Base-by-base conservation (phyloP, 2,797 vertebrate species). In the Acropternis orthonyx region DNA sequence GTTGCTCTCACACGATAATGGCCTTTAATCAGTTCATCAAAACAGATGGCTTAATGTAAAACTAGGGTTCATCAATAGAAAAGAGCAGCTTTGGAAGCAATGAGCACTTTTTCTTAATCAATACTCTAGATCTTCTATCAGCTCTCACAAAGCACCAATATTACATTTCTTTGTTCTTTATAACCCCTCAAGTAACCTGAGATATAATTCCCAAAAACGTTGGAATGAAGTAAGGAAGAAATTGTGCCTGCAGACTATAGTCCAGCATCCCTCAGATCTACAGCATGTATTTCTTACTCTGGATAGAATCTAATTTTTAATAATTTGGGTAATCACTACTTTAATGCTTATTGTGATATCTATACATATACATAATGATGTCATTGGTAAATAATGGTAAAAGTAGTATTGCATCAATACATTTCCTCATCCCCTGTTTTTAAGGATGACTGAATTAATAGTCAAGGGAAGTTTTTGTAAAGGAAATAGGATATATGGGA, bases 401-500 rank as follows among this genome's bases (percentile, higher is more conserved):
- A 86, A 78, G 65, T 54, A 54, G 56, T 62, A 76, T 73, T 92
- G 32, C 32, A 8, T 78, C 86, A 84, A 62, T 74, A 58, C 16
- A 28, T 84, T 73, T 93, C 68, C 71, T 94, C 63, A 92, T 95
- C 73, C 32, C 16, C 62, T 73, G 10, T 63, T 94, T 96, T 92
- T 87, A 94, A 96, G 71, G 84, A 91, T 94, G 93, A 95, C 30
- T 80, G 86, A 94, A 94, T 95, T 80, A 96, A 93, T 74, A 87
- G 68, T 14, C 12, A 7, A 37, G 26, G 20, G 17, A 27, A 54
- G 58, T 24, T 41, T 93, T 61, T 77, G 58, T 92, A 92, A 95
- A 91, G 73, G 65, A 95, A 96, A 94, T 58, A n/a, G 43, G 51
- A 58, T 91, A 85, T 87, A 93, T 78, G 39, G 62, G 89, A 83